Conservation (phyloP, 2,113 vertebrate genomes). For the Martes martes region DNA sequence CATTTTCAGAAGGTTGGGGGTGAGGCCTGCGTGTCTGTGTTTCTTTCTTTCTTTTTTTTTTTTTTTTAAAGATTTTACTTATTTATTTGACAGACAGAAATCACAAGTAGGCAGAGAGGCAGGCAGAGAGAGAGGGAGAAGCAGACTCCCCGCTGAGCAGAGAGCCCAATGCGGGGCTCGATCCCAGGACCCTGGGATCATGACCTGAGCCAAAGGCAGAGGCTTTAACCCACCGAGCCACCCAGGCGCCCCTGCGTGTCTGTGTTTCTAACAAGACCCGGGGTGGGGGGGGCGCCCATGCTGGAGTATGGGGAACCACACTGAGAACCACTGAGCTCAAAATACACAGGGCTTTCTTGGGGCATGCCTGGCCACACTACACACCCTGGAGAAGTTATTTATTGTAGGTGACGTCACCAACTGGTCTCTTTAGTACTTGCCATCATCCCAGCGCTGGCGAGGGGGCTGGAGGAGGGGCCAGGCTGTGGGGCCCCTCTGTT, state of each 20-base stretch:
- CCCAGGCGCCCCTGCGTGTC: too few relatives aligned
- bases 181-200: too few relatives aligned
- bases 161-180: too few relatives aligned
- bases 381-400: too few relatives aligned
- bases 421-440: neutral
- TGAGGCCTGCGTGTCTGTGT: neutral
- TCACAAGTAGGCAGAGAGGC: too few relatives aligned
- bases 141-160: too few relatives aligned
- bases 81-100: too few relatives aligned
- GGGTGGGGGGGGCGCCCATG: neutral
- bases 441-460: neutral
- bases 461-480: neutral
- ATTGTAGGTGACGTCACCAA: neutral
- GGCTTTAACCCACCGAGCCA: too few relatives aligned
- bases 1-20: neutral
- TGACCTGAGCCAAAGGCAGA: too few relatives aligned
- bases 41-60: neutral
- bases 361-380: neutral
- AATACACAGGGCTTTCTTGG: neutral
- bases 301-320: neutral
- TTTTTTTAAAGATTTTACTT: too few relatives aligned
- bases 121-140: too few relatives aligned
- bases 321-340: neutral
- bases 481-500: neutral
- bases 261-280: neutral